phyloP scores from a whole-genome alignment of 2,888 invertebrate genomes.

The Shargacucullia verbasci region DNA sequence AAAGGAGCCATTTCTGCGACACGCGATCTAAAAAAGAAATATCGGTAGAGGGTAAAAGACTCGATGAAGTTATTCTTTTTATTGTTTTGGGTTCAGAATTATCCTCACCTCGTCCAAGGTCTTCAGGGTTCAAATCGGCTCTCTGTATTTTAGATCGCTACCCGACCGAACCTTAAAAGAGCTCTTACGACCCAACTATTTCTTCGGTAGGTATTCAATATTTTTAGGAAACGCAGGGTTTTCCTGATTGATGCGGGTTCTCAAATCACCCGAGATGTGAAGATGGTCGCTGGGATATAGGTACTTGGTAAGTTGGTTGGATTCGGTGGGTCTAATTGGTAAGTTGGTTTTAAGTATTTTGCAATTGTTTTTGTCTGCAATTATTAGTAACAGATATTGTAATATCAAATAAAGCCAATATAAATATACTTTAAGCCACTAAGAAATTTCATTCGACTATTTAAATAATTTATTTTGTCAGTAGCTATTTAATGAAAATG shows the following conservation, averaged over 20 bases:
- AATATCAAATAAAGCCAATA: no score
- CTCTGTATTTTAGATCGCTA: slow-evolving; percentile 22
- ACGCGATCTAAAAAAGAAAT: slow-evolving; percentile 32
- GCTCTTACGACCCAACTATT: slow-evolving; percentile 11
- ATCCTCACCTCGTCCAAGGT: slow-evolving; percentile 24
- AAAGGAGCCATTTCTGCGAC: no score
- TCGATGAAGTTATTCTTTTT: slow-evolving; percentile 42
- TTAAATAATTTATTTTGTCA: no score
- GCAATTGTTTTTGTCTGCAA: no score
- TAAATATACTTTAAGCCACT: no score
- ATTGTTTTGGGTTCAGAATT: slow-evolving; percentile 41
- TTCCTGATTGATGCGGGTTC: slow-evolving; percentile 9
- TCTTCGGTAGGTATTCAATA: slow-evolving; percentile 23
- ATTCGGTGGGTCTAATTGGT: no score
- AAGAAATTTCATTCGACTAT: no score
- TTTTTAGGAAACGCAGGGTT: slow-evolving; percentile 14
- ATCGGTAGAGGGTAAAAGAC: slow-evolving; percentile 21
- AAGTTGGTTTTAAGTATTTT: no score
- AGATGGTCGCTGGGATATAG: background rate
- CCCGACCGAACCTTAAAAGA: slow-evolving; percentile 11
- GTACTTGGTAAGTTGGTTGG: no score
- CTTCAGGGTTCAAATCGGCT: slow-evolving; percentile 24
- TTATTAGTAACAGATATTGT: no score
- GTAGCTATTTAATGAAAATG: no score
- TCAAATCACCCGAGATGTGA: slow-evolving; percentile 1